Conservation (phyloP, 2,888 invertebrate species). For the Lamellibrachia satsuma region DNA sequence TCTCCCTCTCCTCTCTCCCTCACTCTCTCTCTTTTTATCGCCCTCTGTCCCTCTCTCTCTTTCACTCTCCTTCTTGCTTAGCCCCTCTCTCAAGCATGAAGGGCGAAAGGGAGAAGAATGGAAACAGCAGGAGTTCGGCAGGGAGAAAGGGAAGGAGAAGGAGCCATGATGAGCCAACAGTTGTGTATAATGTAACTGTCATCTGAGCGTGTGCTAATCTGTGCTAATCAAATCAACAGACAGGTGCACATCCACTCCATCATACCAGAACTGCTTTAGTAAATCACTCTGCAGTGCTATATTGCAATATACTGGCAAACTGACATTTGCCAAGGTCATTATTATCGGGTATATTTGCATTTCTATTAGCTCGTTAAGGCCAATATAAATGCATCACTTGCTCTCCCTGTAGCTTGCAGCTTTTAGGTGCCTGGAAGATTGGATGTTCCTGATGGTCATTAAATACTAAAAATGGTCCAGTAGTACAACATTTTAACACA, state of each 20-base stretch:
- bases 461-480: background rate
- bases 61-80: background rate
- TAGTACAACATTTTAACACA: background rate
- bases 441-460: background rate
- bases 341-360: constrained; percentile 9
- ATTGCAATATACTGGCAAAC: background rate
- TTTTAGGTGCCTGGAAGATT: background rate
- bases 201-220: background rate
- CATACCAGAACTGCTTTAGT: background rate
- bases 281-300: constrained; percentile 17
- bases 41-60: background rate
- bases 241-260: background rate
- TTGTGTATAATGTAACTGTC: background rate
- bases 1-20: constrained; percentile 14
- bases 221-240: background rate
- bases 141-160: background rate
- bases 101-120: background rate
- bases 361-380: constrained; percentile 13
- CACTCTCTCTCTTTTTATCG: constrained; percentile 5
- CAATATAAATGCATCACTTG: background rate
- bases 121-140: background rate
- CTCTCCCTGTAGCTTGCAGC: background rate
- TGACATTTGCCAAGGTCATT: background rate
- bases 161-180: background rate
- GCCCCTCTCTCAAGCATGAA: background rate